Base-by-base conservation (phyloP, 2,888 invertebrate species). In the Lepidocyrtoides sp. region DNA sequence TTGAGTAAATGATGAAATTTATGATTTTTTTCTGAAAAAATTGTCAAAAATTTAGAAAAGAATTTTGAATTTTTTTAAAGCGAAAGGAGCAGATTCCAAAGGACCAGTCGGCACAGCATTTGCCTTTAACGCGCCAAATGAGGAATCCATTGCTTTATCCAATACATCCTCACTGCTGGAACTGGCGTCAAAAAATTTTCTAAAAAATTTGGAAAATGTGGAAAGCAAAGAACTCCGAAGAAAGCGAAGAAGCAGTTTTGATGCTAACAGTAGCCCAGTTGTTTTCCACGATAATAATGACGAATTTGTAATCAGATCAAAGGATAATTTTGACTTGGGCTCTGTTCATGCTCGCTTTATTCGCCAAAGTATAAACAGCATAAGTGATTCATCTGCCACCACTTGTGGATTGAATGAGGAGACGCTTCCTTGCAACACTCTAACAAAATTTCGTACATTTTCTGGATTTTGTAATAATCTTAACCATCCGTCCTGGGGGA, bases 51-150 rank as follows among this genome's bases (percentile, higher is more conserved):
- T 20, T 10, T 2, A 5, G 1, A 23, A 60, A 60, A 5, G 48
- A 48, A 48, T 7, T 14, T 48, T 48, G 10, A n/a, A 32, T 66
- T 63, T 32, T 95, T 95, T 20, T 48, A 0, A 14, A 97, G 97
- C 96, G 95, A 97, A 97, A 92, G 97, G 97, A 94, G 97, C 97
- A 0, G 98, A 98, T 95, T 98, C 98, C 0, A 97, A 97, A 94
- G 98, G 98, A 0, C 97, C 98, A 0, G 97, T 97, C 14, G 98
- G 98, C 2, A 98, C 97, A 0, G 98, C 98, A 0, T 98, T 98
- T 0, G 98, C 98, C 0, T 98, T 98, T 95, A 98, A 98, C 88
- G 98, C 98, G 94, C 98, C 98, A 29, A 98, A 98, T 95, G 96
- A 97, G 95, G 97, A 97, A 94, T 98, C 98, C 0, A 95, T 98